phyloP scores from a whole-genome alignment of 2,113 vertebrate genomes.

The Coturnix japonica region DNA sequence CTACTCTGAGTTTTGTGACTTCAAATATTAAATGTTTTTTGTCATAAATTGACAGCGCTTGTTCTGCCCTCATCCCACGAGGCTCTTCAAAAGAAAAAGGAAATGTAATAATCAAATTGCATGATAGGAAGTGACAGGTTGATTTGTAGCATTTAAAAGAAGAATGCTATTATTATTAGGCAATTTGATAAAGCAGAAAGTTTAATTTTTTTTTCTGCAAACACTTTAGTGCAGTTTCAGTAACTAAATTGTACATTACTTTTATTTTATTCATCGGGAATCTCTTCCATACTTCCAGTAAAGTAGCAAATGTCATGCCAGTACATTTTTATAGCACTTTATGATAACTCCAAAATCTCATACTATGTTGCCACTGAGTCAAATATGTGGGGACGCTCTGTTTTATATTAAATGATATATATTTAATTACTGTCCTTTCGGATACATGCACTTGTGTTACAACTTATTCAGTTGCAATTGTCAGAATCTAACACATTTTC shows the following conservation, averaged over 20 bases:
- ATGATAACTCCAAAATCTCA: not conserved
- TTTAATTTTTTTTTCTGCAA: slow-evolving; percentile 29
- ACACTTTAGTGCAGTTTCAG: slow-evolving; percentile 10
- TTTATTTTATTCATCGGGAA: slow-evolving; percentile 1
- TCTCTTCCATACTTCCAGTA: not conserved
- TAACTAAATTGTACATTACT: not conserved
- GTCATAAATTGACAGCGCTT: slow-evolving; percentile 50
- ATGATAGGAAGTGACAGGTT: slow-evolving; percentile 42
- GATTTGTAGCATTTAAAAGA: slow-evolving; percentile 53
- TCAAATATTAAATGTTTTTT: slow-evolving; percentile 40
- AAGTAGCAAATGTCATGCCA: not conserved
- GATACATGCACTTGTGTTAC: not conserved
- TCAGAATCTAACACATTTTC: not conserved
- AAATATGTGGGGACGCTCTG: not conserved
- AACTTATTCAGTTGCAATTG: not conserved
- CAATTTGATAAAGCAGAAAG: slow-evolving; percentile 34
- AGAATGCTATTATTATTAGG: slow-evolving; percentile 41
- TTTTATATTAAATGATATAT: not conserved
- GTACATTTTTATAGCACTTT: not conserved
- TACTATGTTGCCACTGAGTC: not conserved
- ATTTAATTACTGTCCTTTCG: not conserved
- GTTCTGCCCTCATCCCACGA: slow-evolving; percentile 16
- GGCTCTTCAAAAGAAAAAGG: slow-evolving; percentile 17
- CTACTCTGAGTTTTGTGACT: not conserved
- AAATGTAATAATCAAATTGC: slow-evolving; percentile 34